These are phyloP conservation scores for Platyrinchus mystaceus DNA, from an alignment of 2,797 vertebrate genomes.

Conservation along the genomic window DNA sequence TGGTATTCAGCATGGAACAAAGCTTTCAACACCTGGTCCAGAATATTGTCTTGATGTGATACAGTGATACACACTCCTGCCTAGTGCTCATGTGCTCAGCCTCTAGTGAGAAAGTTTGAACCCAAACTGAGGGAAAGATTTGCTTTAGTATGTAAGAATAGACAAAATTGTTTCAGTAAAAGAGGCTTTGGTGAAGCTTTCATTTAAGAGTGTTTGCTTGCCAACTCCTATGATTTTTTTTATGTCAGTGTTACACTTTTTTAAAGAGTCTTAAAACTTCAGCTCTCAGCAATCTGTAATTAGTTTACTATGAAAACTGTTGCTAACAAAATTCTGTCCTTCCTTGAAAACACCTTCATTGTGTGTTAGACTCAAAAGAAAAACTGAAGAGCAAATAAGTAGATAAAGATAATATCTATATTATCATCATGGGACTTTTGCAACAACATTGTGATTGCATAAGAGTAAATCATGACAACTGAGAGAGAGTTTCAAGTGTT, in stretches of 20 bases:
- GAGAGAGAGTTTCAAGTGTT: background rate
- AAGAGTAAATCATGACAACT: background rate
- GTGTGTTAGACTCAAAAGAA: background rate
- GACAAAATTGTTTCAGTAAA: background rate
- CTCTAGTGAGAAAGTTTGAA: background rate
- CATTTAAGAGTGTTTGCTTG: background rate
- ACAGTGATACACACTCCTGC: background rate
- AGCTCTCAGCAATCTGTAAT: background rate
- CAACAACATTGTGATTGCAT: background rate
- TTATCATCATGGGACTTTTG: background rate
- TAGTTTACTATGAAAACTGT: background rate
- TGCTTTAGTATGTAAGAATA: background rate
- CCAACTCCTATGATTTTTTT: background rate
- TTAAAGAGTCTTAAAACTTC: background rate
- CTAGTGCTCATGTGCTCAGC: rapidly evolving
- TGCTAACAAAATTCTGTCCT: background rate
- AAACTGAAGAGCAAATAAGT: background rate
- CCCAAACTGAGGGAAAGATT: background rate
- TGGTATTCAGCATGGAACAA: background rate
- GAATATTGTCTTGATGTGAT: background rate
- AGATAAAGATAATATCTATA: background rate
- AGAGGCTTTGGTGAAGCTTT: background rate
- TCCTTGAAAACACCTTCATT: background rate
- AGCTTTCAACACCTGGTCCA: background rate
- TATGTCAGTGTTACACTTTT: background rate